Percentiles rank a stretch among this genome's conserved stretches.
These are phyloP conservation scores for Lophotis ruficrista DNA, from an alignment of 2,113 vertebrate species.

Conservation along the genomic window DNA sequence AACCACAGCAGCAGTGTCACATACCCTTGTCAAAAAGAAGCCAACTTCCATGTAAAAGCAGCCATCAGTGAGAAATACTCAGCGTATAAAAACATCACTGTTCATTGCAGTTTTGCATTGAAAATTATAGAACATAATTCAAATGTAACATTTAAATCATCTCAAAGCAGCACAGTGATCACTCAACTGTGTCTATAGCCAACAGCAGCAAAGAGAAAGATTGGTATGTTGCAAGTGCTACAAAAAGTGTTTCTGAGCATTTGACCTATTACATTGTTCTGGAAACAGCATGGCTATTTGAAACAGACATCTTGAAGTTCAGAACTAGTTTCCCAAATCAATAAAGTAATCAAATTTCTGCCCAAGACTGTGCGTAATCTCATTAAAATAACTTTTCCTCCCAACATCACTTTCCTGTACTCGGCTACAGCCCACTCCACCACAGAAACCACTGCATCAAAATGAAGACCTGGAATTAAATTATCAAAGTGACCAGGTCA, in stretches of 20 bases:
- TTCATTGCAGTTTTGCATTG: background rate
- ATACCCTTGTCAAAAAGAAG: background rate
- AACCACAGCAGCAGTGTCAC: background rate
- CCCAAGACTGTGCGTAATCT: background rate
- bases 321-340: background rate
- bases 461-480: background rate
- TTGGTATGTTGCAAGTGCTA: background rate
- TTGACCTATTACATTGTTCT: background rate
- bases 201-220: background rate
- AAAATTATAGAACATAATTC: background rate
- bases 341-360: background rate
- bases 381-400: background rate
- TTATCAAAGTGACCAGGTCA: accelerated
- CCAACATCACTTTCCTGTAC: background rate
- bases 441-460: background rate
- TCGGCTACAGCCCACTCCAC: background rate
- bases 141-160: background rate
- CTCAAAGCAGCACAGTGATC: background rate
- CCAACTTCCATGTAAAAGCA: background rate
- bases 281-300: background rate
- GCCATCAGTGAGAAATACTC: background rate
- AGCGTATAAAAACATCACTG: background rate
- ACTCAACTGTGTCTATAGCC: background rate
- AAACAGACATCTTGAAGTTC: background rate
- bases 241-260: background rate